Base-by-base conservation (phyloP, 2,797 vertebrate species). In the Psittacula echo region DNA sequence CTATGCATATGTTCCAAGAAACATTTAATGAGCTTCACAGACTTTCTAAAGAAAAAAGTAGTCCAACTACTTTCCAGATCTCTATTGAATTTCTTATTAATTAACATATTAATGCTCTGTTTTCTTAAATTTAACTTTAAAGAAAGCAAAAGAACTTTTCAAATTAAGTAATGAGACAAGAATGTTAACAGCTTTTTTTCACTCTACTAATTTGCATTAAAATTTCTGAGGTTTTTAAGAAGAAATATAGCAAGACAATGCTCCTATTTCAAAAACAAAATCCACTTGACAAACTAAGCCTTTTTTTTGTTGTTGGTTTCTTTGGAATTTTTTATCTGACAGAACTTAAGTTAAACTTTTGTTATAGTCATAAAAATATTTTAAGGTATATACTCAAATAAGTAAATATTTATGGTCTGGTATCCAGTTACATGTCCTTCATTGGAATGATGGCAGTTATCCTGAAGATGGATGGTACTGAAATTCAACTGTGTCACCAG, bases 81-180 rank as follows among this genome's bases (percentile, higher is more conserved):
- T 94, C 89, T 73, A 92, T 92, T 93, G 95, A 97, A 97, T 96
- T 97, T 97, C 97, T 96, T 96, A 96, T 97, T 98, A 97, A 98
- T 98, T 97, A 98, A 97, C 96, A 97, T 97, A 97, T 97, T 97
- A 97, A 97, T 96, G 85, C 67, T 97, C 90, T 97, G 91, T 97
- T 97, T 98, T 96, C 96, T 97, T 96, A 97, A 97, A 96, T 97
- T 95, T 95, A 89, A 94, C 95, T 98, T 96, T 96, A 98, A 96
- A 97, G 96, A 97, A 95, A 97, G 95, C 94, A 97, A 97, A 98
- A 97, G 87, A 97, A 97, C 95, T 96, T 97, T 97, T 97, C 90
- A 98, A 97, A 97, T 96, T 96, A 96, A 97, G 94, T 94, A 95
- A 94, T 93, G 92, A 97, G 95, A 94, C 88, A 96, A 94, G 95